A percentile compares a stretch with the other conserved stretches of the same genome.
These are phyloP conservation scores for Chroicocephalus ridibundus DNA, from an alignment of 2,113 vertebrate genomes.

Conservation along the genomic window DNA sequence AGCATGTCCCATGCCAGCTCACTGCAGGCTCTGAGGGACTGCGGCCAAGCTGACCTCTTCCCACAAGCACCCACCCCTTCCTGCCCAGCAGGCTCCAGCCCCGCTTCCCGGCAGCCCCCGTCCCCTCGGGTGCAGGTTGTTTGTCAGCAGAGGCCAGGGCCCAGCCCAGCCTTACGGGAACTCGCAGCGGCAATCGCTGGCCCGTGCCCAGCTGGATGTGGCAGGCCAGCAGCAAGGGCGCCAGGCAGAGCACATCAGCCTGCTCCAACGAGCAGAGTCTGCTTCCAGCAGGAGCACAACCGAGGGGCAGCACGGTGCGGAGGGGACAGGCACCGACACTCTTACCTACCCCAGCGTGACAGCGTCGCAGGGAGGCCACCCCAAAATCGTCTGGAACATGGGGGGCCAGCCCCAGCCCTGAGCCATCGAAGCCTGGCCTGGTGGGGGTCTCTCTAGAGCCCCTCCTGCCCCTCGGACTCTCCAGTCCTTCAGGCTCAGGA, in stretches of 20 bases:
- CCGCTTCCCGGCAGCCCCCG: fast-evolving
- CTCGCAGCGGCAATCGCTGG: not conserved
- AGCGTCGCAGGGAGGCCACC: not conserved
- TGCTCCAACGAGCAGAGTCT: fast-evolving
- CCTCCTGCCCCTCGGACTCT: fast-evolving
- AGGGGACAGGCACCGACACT: not conserved
- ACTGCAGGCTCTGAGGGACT: not conserved
- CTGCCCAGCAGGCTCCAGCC: not conserved
- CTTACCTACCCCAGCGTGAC: not conserved
- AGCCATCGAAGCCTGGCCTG: not conserved
- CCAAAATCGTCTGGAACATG: fast-evolving
- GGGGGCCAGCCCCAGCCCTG: not conserved
- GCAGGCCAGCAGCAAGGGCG: not conserved
- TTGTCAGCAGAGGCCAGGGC: not conserved
- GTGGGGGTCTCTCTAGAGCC: not conserved
- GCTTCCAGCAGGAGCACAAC: not conserved
- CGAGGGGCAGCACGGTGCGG: not conserved
- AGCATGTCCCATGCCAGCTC: not conserved
- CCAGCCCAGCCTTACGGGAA: not conserved
- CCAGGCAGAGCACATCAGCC: not conserved
- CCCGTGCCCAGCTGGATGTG: not conserved
- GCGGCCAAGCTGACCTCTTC: not conserved
- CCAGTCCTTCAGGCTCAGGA: not conserved
- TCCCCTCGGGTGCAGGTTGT: not conserved
- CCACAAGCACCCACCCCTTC: not conserved